Percentiles rank a stretch among this genome's conserved stretches.
phyloP scores from a whole-genome alignment of 2,113 vertebrate species.

The Budorcas taxicolor region DNA sequence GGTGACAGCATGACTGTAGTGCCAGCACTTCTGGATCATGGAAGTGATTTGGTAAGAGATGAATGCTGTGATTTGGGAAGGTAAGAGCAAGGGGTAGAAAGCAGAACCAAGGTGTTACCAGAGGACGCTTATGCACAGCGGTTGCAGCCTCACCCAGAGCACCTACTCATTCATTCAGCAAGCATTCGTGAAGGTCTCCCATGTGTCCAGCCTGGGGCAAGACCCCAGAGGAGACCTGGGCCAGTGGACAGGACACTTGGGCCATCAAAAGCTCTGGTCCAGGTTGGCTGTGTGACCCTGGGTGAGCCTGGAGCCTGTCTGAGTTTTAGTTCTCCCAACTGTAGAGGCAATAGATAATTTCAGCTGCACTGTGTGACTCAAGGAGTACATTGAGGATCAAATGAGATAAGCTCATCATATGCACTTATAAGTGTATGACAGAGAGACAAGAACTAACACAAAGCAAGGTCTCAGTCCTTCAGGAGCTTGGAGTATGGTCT shows the following conservation, averaged over 20 bases:
- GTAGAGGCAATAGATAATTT: neutral
- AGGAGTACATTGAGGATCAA: neutral
- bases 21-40: neutral
- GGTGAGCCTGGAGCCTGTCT: neutral
- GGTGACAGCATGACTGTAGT: neutral
- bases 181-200: neutral
- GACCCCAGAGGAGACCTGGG: neutral
- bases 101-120: neutral
- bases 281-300: neutral
- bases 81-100: neutral
- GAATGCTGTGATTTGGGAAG: neutral
- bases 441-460: neutral
- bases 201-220: neutral
- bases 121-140: neutral
- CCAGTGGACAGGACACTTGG: neutral
- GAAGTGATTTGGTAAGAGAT: neutral
- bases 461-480: neutral
- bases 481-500: neutral
- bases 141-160: neutral
- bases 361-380: neutral
- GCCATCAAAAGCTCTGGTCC: neutral
- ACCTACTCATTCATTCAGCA: neutral
- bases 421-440: neutral
- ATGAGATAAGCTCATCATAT: neutral
- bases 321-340: neutral